Evolutionary conservation across 2,113 vertebrate species (phyloP).

Genomic region (Campylomormyrus numenius): DNA sequence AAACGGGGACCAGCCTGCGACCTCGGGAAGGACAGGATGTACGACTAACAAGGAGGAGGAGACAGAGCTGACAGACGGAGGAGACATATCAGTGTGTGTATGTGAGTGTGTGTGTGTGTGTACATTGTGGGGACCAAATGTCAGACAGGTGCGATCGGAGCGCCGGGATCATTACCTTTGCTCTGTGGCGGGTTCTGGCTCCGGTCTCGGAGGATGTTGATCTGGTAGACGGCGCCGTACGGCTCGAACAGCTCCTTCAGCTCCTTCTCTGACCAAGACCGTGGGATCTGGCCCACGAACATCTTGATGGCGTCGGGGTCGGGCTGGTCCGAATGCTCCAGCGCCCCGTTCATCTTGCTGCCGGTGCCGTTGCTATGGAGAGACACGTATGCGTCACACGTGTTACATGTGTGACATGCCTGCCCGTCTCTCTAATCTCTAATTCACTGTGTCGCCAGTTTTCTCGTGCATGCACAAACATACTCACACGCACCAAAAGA

Average conservation of each 20-base stretch:
- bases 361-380: slow-evolving; percentile 82
- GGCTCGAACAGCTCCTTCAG: slow-evolving; percentile 98
- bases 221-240: slow-evolving; percentile 93
- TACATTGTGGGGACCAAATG: background rate
- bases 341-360: slow-evolving; percentile 94
- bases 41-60: background rate
- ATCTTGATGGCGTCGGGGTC: slow-evolving; percentile 98
- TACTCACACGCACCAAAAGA: background rate
- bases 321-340: slow-evolving; percentile 94
- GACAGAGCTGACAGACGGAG: background rate
- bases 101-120: background rate
- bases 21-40: background rate
- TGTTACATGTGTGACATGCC: background rate
- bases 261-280: slow-evolving; percentile 94
- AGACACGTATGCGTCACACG: background rate
- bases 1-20: background rate
- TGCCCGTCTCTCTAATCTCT: background rate
- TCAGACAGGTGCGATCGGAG: background rate
- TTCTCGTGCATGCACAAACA: background rate
- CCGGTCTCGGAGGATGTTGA: slow-evolving; percentile 94
- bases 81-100: background rate
- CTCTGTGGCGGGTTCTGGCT: slow-evolving; percentile 97
- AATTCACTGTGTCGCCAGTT: background rate
- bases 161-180: slow-evolving; percentile 73
- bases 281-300: slow-evolving; percentile 95